Base-by-base conservation (phyloP, 2,797 vertebrate species). In the Hydrocynus forskahlii region DNA sequence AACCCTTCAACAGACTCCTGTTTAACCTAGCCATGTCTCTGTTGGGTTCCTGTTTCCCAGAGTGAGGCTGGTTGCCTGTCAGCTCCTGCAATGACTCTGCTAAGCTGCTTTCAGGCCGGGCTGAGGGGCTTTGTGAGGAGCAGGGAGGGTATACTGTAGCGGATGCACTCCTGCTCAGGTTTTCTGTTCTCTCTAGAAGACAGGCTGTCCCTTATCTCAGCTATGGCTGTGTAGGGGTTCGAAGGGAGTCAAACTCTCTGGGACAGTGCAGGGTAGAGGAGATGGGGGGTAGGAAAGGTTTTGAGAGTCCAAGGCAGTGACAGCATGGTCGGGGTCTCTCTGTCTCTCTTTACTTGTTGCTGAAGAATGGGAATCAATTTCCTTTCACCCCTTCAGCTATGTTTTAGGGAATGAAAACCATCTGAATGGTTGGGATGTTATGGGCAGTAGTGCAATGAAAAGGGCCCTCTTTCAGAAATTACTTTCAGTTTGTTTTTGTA, bases 11-110 rank as follows among this genome's bases (percentile, higher is more conserved):
- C 43, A 48, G 19, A 54, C 45, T 62, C 57, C 29, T 71, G 57
- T 71, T 76, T 60, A 74, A 66, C 69, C 52, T 78, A 1, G 60
- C 43, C 17, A 45, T 21, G 45, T 70, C 59, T 13, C 68, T 66
- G 35, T 17, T 45, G 14, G 45, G 14, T 62, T 23, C 29, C 17
- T 45, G 35, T 45, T 19, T 68, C 38, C 40, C 40, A 13, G 21
- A 54, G 59, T 43, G 45, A 17, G 6, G 43, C 73, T 50, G 72
- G 55, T 52, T 60, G 63, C 63, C 38, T 69, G 52, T 60, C 35
- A 25, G 67, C 48, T 43, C 66, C 66, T 43, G 40, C 38, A 19
- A 7, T n/a, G 48, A 63, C 79, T 62, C n/a, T 73, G 75, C 69
- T 55, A 50, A 29, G 25, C 63, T 75, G 63, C 64, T 69, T 75